Base-by-base conservation (phyloP, 2,888 invertebrate species). In the Thera obeliscata region DNA sequence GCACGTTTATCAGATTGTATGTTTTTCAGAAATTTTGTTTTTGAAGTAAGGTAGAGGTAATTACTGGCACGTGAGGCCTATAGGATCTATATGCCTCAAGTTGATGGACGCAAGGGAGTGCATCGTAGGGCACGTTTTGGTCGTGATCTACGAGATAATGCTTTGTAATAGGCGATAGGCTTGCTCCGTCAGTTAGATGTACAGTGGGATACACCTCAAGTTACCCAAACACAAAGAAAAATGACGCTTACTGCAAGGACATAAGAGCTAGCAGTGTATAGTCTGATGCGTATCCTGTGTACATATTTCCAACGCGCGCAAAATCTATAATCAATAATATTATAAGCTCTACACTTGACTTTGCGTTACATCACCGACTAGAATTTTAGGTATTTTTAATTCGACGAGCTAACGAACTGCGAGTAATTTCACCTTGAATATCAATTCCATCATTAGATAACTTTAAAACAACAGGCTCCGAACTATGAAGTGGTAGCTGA, bases 311-410 rank as follows among this genome's bases (percentile, higher is more conserved):
- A 22, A 22, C 71, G 75, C 76, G 78, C 78, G 74, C 73, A 75
- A 78, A 84, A 87, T 84, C 80, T 78, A 48, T 61, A 46, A 82
- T 85, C 43, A 7, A 43, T 43, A 43, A 43, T 43, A 38, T 38
- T 38, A 84, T 77, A 75, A 71, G 75, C 73, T 88, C 73, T 83
- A 84, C 82, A 83, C 86, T 88, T 88, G 88, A 87, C 85, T 87
- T 88, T 88, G 83, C 61, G 76, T 87, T 84, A 86, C 83, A 79
- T 87, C 81, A 84, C 66, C 38, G 69, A 56, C 67, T 70, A 67
- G 68, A 54, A 59, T 67, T 52, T 66, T 69, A 52, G 52, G 56
- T 56, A 56, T 38, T 71, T 64, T 61, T 56, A 67, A 59, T 61
- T 67, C 50, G 46, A 22, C 6, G 55, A 66, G 49, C 61, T 69